Conservation (phyloP, 2,888 invertebrate species). For the Tuberolachnus salignus region DNA sequence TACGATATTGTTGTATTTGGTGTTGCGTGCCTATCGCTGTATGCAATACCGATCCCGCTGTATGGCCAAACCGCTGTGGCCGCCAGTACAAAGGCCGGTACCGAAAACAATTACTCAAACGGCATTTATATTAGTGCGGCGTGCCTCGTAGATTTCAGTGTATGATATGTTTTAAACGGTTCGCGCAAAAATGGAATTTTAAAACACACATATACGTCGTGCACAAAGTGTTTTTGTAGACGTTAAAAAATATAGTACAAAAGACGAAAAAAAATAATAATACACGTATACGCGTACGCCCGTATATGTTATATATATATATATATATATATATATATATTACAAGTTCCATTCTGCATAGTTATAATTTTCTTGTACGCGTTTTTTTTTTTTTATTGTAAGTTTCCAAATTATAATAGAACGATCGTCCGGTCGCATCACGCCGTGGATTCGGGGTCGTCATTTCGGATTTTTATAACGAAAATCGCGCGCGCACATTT, state of each 20-base stretch:
- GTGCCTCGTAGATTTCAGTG: conserved; percentile 50
- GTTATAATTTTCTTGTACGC: no score
- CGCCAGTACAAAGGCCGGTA: conserved; percentile 61
- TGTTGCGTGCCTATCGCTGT: background rate
- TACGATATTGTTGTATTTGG: no score
- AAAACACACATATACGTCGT: conserved; percentile 47
- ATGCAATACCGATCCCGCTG: conserved; percentile 51
- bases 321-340: no score
- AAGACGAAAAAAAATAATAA: no score
- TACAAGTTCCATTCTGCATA: no score
- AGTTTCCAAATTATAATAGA: no score
- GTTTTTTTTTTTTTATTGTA: no score
- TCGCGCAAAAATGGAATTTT: conserved; percentile 50
- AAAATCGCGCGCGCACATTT: no score
- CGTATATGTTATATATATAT: no score
- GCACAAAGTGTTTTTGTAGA: conserved; percentile 32
- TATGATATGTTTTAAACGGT: conserved; percentile 34
- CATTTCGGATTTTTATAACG: background rate
- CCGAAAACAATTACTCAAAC: conserved; percentile 62
- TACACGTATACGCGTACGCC: no score
- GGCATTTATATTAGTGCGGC: conserved; percentile 59
- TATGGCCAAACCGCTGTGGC: conserved; percentile 58
- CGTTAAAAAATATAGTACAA: background rate
- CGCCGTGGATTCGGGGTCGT: background rate
- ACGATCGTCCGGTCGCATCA: background rate